Percentiles rank a stretch among this genome's conserved stretches.
These are phyloP conservation scores for Perca fluviatilis DNA, from an alignment of 2,113 vertebrate species.

Conservation along the genomic window DNA sequence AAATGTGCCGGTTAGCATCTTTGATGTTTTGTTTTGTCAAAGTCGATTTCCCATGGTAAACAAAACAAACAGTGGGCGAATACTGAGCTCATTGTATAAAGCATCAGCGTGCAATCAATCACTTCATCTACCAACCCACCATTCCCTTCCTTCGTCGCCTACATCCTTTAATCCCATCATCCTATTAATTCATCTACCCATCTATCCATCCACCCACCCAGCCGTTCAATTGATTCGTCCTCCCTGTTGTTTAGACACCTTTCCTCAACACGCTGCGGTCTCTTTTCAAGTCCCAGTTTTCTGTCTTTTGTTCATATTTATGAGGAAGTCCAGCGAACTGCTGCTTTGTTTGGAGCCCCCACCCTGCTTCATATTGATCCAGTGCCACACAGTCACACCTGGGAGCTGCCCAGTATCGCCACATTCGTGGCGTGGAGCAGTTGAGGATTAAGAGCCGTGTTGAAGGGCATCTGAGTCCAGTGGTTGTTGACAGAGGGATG, in stretches of 20 bases:
- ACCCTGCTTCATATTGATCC: conserved; percentile 53
- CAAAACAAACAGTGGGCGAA: conserved; percentile 53
- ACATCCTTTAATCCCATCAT: conserved; percentile 57
- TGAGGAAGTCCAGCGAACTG: not conserved
- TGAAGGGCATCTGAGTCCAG: conserved; percentile 71
- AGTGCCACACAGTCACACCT: conserved; percentile 23
- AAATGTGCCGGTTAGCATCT: conserved; percentile 16
- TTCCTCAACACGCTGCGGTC: not conserved
- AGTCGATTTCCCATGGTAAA: conserved; percentile 44
- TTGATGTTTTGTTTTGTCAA: conserved; percentile 31
- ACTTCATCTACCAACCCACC: conserved; percentile 50
- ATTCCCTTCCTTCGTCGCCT: conserved; percentile 45
- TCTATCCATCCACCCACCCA: conserved; percentile 45
- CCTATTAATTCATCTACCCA: conserved; percentile 46
- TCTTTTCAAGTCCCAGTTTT: not conserved
- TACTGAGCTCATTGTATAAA: conserved; percentile 56
- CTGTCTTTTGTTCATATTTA: not conserved
- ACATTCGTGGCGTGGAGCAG: conserved; percentile 40
- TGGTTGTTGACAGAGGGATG: conserved; percentile 36
- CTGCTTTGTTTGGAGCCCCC: not conserved
- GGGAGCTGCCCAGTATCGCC: conserved; percentile 56
- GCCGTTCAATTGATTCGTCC: conserved; percentile 9
- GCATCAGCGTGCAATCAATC: conserved; percentile 56
- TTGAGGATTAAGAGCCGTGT: conserved; percentile 41
- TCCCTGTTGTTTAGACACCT: not conserved